A percentile compares a stretch with the other conserved stretches of the same genome.
Evolutionary conservation across 2,113 vertebrate genomes (phyloP).

Genomic region (Progne subis): DNA sequence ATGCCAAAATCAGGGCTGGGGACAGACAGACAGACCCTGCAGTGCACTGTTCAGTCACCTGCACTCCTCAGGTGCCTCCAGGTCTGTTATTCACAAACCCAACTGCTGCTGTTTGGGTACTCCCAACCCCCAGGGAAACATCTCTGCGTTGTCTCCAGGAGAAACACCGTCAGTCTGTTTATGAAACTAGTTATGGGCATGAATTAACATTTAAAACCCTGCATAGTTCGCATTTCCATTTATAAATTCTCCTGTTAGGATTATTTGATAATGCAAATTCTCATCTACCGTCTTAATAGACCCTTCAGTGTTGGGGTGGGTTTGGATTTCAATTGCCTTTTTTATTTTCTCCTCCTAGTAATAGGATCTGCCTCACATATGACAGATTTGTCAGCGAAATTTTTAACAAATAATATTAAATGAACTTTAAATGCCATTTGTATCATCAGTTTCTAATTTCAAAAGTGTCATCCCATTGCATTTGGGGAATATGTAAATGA

Average conservation of each 20-base stretch:
- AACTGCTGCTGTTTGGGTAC: not conserved
- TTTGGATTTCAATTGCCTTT: constrained; percentile 39
- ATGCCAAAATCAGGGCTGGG: not conserved
- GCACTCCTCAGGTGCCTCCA: not conserved
- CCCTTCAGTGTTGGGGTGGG: not conserved
- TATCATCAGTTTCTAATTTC: constrained; percentile 63
- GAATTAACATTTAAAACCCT: constrained; percentile 38
- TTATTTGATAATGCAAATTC: constrained; percentile 56
- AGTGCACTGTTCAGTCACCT: rapidly evolving
- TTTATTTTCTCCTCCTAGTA: not conserved
- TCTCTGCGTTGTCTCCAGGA: not conserved
- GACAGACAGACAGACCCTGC: not conserved
- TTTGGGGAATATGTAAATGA: constrained; percentile 47
- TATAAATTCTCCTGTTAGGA: constrained; percentile 50
- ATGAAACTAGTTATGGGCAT: not conserved
- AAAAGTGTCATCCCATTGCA: constrained; percentile 44
- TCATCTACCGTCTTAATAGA: constrained; percentile 47
- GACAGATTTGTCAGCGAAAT: constrained; percentile 42
- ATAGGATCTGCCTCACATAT: constrained; percentile 26
- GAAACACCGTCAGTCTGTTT: not conserved
- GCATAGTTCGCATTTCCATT: constrained; percentile 34
- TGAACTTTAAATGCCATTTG: constrained; percentile 60
- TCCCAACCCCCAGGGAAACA: not conserved
- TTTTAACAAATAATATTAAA: constrained; percentile 59
- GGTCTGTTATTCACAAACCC: not conserved